Conservation (phyloP, 2,797 vertebrate species). For the Manis crassicaudata region DNA sequence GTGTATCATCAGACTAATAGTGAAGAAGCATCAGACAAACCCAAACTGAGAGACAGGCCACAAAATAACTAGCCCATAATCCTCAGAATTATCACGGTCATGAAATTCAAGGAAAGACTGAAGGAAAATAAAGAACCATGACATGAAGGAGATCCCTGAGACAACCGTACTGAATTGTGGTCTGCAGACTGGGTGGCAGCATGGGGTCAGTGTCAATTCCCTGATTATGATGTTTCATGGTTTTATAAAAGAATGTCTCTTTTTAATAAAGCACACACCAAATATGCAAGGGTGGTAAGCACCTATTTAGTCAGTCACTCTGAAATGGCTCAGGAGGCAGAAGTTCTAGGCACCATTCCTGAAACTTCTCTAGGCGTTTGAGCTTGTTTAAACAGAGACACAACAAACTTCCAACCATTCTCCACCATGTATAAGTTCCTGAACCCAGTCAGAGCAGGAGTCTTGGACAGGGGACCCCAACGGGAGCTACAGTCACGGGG, state of each 20-base stretch:
- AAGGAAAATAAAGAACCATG: background rate
- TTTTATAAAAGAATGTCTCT: background rate
- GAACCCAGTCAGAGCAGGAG: background rate
- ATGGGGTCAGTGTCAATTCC: rapidly evolving
- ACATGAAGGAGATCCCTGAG: too few species aligned
- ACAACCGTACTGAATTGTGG: too few species aligned
- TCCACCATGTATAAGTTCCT: background rate
- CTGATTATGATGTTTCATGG: background rate
- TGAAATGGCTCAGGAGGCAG: background rate
- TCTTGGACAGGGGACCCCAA: background rate
- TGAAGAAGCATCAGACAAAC: too few species aligned
- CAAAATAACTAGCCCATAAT: background rate
- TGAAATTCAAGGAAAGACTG: background rate
- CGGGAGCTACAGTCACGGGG: rapidly evolving
- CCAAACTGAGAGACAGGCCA: rapidly evolving
- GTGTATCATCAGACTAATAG: rapidly evolving
- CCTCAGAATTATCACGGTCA: background rate
- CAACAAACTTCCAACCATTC: too few species aligned
- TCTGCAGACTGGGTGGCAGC: rapidly evolving
- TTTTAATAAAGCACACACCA: background rate
- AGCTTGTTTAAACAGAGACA: background rate
- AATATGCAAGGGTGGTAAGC: background rate
- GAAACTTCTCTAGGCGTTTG: background rate
- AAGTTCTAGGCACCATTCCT: background rate
- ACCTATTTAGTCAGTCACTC: background rate